Evolutionary conservation across 2,113 vertebrate genomes (phyloP).

Genomic region (Galeopterus variegatus): DNA sequence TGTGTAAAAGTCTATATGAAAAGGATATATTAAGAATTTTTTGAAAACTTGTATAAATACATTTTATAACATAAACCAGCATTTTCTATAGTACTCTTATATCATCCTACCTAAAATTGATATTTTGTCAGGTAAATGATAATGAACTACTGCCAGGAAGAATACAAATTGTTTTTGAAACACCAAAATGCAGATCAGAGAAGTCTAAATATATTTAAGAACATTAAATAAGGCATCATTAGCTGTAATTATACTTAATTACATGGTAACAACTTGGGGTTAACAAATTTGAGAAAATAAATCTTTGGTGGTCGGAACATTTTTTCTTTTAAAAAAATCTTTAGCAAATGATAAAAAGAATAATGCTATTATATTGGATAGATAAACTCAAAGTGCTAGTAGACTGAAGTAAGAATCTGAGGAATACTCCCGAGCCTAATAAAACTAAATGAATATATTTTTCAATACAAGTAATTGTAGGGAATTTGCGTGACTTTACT

Average conservation of each 20-base stretch:
- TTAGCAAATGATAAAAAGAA: neutral
- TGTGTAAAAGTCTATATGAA: neutral
- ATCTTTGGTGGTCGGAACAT: neutral
- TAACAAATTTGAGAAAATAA: constrained; percentile 55
- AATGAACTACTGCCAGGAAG: neutral
- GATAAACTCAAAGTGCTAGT: neutral
- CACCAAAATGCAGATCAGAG: neutral
- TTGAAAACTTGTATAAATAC: neutral
- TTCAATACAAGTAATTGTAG: neutral
- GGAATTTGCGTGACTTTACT: too few relatives aligned
- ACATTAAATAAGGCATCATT: neutral
- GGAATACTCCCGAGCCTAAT: neutral
- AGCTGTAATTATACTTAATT: constrained; percentile 47
- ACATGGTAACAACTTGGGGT: neutral
- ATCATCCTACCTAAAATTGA: neutral
- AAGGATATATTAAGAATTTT: neutral
- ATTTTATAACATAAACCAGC: neutral
- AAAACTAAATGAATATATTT: neutral
- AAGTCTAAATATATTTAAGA: constrained; percentile 46
- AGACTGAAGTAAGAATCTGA: neutral
- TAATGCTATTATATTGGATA: neutral
- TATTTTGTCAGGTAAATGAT: constrained; percentile 6
- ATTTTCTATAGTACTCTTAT: neutral
- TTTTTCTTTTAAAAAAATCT: neutral
- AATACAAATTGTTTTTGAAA: constrained; percentile 15